Evolutionary conservation across 2,888 invertebrate genomes (phyloP), one percentile per base, ranked within the genome.

Genomic region (Amphipoea oculea): DNA sequence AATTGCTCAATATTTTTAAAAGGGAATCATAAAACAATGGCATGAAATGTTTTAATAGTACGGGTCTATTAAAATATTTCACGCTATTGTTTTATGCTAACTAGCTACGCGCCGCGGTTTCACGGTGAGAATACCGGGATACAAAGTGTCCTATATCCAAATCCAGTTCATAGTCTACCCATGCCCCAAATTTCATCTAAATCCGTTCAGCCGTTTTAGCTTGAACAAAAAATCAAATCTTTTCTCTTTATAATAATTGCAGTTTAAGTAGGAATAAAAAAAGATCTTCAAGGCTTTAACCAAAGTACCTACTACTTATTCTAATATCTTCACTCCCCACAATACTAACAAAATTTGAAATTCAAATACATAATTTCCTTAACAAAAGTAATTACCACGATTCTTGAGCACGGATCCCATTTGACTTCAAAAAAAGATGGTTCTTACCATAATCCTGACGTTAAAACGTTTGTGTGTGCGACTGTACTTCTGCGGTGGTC

Each of bases 401-500:
- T 69, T 60, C 11, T 40, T 51, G 12, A 23, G 20, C 81, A 68
- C n/a, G 48, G n/a, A 63, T 60, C 23, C 29, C 67, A 62, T 76
- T 82, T 48, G 60, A 42, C 29, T 73, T 73, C 5, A 74, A 69
- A 75, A 72, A 80, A 74, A 60, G 23, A 0, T 45, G 4, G 45
- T 54, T 77, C 82, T 85, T 85, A 81, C 73, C 82, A 89, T 90
- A 83, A 87, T 86, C 79, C 42, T 69, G 29, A 67, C 60, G 42
- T 66, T 63, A 45, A 73, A 86, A 76, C 74, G 82, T 77, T 91
- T 90, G 69, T 84, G 88, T 83, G 54, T 74, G 48, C 71, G 87
- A 88, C 70, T 80, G 89, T 91, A 90, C 87, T n/a, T 66, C 72
- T 60, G 73, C 72, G 92, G 93, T 92, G 93, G 93, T 93, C 92